Evolutionary conservation across 2,113 vertebrate species (phyloP), one percentile per base, ranked within the genome.

Genomic region (zebrafish (Danio rerio)): DNA sequence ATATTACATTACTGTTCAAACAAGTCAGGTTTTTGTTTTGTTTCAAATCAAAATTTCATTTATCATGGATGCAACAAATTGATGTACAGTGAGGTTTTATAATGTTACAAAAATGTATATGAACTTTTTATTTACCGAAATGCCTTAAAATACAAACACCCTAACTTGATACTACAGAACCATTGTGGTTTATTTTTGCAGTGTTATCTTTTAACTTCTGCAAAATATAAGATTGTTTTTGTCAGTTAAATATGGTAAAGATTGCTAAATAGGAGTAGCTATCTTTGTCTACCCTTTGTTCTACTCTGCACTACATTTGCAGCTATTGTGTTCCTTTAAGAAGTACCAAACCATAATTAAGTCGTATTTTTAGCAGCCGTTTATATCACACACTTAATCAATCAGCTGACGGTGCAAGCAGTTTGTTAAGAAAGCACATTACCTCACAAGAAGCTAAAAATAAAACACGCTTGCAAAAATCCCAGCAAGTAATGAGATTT

Each of bases 391-490:
- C 18, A 31, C 47, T 31, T 31, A 72, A 53, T 72, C 49, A 72
- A 40, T 72, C 18, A 12, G 15, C 31, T 53, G 49, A 52, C 15
- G 13, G 18, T 40, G 9, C n/a, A 7, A 18, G 65, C 21, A 43
- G 9, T 74, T 58, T 18, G 3, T 5, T 13, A 20, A 47, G n/a
- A 12, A 75, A 59, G 43, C n/a, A 21, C 42, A 10, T 74, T 43
- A 16, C 9, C 10, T 20, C 10, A 1, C 55, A 63, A 63, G 50
- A 20, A 50, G 75, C 45, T 62, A 52, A 78, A 78, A 63, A 76
- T 76, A 76, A 63, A 78, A 68, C 12, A 50, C 50, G 61, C 40
- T 45, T 31, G 18, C 72, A 63, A 84, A 68, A 11, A 45, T 47
- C n/a, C 7, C 8, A 31, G 43, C 15, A 49, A 63, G 42, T 42